Percentiles rank a stretch among this genome's conserved stretches.
These are phyloP conservation scores for Charadrius vociferus DNA, from an alignment of 2,113 vertebrate species.

Conservation along the genomic window DNA sequence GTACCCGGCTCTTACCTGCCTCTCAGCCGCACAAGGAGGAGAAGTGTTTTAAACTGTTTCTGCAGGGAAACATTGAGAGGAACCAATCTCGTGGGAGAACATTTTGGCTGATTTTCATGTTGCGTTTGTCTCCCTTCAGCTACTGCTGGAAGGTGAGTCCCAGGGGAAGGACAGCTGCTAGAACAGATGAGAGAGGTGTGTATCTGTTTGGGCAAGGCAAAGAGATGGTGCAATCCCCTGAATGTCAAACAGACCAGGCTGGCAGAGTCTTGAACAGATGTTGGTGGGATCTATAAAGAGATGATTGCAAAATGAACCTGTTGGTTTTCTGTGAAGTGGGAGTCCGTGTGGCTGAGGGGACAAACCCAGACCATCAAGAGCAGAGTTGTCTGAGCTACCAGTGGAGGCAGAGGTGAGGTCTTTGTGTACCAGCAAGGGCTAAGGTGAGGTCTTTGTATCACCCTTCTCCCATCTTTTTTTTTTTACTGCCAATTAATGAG, in stretches of 20 bases:
- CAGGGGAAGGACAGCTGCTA: background rate
- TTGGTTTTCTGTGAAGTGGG: background rate
- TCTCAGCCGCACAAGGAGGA: fast-evolving
- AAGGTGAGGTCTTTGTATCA: background rate
- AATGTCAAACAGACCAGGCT: background rate
- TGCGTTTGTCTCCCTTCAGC: background rate
- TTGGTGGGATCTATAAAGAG: background rate
- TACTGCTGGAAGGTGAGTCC: background rate
- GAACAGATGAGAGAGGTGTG: background rate
- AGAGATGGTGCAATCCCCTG: background rate
- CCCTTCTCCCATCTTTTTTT: background rate
- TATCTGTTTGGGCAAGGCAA: background rate
- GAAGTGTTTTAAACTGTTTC: background rate
- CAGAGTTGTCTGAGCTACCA: background rate
- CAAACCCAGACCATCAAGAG: background rate
- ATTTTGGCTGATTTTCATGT: background rate
- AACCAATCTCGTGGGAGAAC: background rate
- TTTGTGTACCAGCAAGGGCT: background rate
- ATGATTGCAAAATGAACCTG: background rate
- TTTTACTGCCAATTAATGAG: background rate
- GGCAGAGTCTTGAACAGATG: background rate
- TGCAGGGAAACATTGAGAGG: background rate
- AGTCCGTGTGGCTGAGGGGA: background rate
- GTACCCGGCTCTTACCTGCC: background rate
- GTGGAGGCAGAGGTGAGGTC: background rate